These are phyloP conservation scores for Crotalus helleri DNA, from an alignment of 2,113 vertebrate genomes.

Conservation along the genomic window DNA sequence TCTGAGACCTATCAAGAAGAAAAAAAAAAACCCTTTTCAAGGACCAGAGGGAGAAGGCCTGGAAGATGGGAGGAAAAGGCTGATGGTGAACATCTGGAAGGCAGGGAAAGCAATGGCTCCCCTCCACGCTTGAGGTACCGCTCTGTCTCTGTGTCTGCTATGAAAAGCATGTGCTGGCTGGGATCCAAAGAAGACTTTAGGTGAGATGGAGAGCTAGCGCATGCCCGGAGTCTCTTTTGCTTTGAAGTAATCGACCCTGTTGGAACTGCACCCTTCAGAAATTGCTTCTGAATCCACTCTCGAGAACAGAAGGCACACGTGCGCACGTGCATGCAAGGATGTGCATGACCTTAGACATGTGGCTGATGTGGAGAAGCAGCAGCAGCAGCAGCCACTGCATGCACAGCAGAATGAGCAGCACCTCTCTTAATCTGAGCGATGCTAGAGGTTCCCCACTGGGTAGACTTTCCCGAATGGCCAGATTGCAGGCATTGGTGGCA, in stretches of 20 bases:
- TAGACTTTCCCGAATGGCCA: neutral
- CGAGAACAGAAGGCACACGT: neutral
- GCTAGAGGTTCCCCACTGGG: neutral
- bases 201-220: neutral
- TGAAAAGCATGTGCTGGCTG: conserved; percentile 7
- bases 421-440: neutral
- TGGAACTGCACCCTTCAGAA: neutral
- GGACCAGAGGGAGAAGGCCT: conserved; percentile 15
- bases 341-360: no score
- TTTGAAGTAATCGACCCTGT: neutral
- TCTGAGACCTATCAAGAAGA: neutral
- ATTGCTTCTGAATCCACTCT: neutral
- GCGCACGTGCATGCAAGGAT: neutral
- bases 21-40: conserved; percentile 6
- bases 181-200: conserved; percentile 1
- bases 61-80: conserved; percentile 8
- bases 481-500: neutral
- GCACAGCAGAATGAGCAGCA: neutral
- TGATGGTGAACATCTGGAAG: neutral
- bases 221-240: neutral
- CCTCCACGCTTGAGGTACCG: neutral
- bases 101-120: neutral
- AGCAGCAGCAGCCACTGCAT: neutral
- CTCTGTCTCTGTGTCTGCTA: neutral
- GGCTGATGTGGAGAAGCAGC: neutral